These are phyloP conservation scores for Dolichopus griseipennis DNA, from an alignment of 2,888 invertebrate genomes.

Conservation along the genomic window DNA sequence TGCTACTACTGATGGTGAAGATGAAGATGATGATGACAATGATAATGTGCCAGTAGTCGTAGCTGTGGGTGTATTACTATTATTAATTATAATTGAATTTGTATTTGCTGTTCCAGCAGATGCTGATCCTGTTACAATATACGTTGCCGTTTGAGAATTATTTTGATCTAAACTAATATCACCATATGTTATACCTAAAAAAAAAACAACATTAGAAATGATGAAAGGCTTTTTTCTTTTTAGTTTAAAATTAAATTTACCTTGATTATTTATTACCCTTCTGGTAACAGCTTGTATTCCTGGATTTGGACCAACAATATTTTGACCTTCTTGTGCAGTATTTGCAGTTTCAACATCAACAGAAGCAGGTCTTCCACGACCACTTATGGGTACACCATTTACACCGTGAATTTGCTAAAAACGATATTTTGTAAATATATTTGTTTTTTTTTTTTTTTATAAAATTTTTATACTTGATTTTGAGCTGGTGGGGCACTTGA, in stretches of 20 bases:
- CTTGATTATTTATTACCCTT: slow-evolving; percentile 42
- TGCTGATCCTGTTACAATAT: slow-evolving; percentile 36
- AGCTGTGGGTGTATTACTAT: slow-evolving; percentile 15
- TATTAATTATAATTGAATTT: neutral
- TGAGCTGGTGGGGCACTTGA: slow-evolving; percentile 74
- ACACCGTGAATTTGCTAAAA: slow-evolving; percentile 39
- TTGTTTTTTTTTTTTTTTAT: neutral
- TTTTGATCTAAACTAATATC: slow-evolving; percentile 38
- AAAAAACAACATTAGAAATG: neutral
- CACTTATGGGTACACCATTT: slow-evolving; percentile 44
- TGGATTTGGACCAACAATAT: slow-evolving; percentile 41
- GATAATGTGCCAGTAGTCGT: slow-evolving; percentile 14
- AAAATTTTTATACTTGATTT: slow-evolving; percentile 40
- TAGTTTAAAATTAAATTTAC: slow-evolving; percentile 24
- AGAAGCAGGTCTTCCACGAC: slow-evolving; percentile 58
- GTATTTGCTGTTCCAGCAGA: slow-evolving; percentile 25
- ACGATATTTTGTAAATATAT: neutral
- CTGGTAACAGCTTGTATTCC: slow-evolving; percentile 46
- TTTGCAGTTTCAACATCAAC: slow-evolving; percentile 48
- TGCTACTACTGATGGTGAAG: slow-evolving; percentile 7
- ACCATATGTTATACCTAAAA: slow-evolving; percentile 37
- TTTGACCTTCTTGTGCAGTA: slow-evolving; percentile 31
- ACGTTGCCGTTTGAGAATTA: slow-evolving; percentile 24
- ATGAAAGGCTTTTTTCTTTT: neutral
- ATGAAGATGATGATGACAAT: slow-evolving; percentile 15